Base-by-base conservation (phyloP, 2,113 vertebrate genomes). In the Trachemys scripta region DNA sequence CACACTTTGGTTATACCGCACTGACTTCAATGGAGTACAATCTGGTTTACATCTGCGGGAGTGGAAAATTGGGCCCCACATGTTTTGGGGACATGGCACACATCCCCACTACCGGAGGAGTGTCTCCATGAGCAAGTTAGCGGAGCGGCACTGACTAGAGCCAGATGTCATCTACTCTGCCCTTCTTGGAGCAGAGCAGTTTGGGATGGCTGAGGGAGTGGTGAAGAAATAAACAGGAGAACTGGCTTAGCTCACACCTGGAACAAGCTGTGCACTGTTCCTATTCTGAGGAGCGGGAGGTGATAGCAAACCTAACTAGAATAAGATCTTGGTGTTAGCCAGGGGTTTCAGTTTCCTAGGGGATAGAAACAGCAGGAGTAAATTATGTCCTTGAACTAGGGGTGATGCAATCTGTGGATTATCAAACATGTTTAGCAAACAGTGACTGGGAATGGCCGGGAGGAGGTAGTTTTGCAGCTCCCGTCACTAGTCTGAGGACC, bases 281-380 rank as follows among this genome's bases (percentile, higher is more conserved):
- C 51, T 25, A 42, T 10, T 57, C 19, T 1, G 80, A 93, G 25
- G n/a, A 72, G 24, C 7, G 50, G 45, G 13, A 90, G 65, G 49
- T 25, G 20, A 85, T 59, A 80, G 56, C 47, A 42, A 31, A 0
- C 0, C 19, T 2, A 54, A 87, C 49, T 49, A 27, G 38, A 78
- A 78, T 16, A 8, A 78, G 29, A 16, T 80, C 72, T 65, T 88
- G 49, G 6, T 80, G 27, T 59, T 72, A 42, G 69, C 42, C 79
- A 76, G 88, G 90, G 25, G n/a, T 35, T 72, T 80, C 31, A 1
- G 2, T 56, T 76, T 90, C 49, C 87, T 27, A 88, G 78, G 90
- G 82, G 94, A 88, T 72, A 95, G 84, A 9, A 88, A 94, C 56
- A 85, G 72, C 27, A 81, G 59, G 53, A 87, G 85, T 87, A 87